These are phyloP conservation scores for Glomeris marginata DNA, from an alignment of 2,888 invertebrate species.

Conservation along the genomic window DNA sequence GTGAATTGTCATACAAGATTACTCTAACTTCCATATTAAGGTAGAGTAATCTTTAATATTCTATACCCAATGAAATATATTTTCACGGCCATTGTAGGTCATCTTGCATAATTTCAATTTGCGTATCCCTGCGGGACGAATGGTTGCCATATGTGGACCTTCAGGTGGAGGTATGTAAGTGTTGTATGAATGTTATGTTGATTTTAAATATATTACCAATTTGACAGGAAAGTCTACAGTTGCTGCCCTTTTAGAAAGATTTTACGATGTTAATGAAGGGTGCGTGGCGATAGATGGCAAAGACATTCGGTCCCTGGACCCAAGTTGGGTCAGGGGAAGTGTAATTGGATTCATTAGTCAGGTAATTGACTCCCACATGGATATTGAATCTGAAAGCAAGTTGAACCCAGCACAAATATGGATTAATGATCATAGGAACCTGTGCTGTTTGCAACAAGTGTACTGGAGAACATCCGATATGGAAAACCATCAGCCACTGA, in stretches of 20 bases:
- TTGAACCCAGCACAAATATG: neutral
- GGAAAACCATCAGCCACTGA: slow-evolving; percentile 44
- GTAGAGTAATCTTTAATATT: no score
- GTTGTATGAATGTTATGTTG: no score
- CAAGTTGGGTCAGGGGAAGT: slow-evolving; percentile 68
- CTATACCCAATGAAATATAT: no score
- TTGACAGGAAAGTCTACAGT: slow-evolving; percentile 66
- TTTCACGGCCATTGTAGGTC: slow-evolving; percentile 33
- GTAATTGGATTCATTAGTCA: slow-evolving; percentile 80
- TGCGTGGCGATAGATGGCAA: slow-evolving; percentile 56
- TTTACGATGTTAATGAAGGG: slow-evolving; percentile 65
- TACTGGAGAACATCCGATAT: slow-evolving; percentile 88
- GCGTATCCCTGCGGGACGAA: slow-evolving; percentile 66
- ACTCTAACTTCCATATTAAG: no score
- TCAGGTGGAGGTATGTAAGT: slow-evolving; percentile 62
- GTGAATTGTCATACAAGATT: slow-evolving; percentile 32
- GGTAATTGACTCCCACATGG: slow-evolving; percentile 19
- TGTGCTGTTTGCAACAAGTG: slow-evolving; percentile 74
- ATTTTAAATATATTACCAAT: slow-evolving; percentile 2
- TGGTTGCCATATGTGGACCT: slow-evolving; percentile 80
- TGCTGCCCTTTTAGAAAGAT: slow-evolving; percentile 72
- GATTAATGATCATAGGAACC: slow-evolving; percentile 46
- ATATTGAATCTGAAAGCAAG: neutral
- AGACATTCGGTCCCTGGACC: slow-evolving; percentile 53
- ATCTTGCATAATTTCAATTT: slow-evolving; percentile 73